Base-by-base conservation (phyloP, 1,140 invertebrate species). In the Aleiodes sp. region DNA sequence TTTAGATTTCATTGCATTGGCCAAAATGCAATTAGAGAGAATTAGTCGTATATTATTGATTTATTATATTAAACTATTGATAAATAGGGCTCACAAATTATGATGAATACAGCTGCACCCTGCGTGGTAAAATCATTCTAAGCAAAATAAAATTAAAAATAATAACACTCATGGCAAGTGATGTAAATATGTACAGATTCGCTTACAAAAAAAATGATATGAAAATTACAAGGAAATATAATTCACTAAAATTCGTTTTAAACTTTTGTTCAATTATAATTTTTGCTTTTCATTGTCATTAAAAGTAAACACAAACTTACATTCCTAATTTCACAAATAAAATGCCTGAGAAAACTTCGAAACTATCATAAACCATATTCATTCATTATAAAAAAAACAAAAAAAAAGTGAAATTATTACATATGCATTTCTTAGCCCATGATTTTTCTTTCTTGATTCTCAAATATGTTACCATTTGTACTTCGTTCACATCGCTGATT, bases 101-200 rank as follows among this genome's bases (percentile, higher is more conserved):
- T n/a, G 33, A 16, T 35, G 16, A 16, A 62, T 62, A 6, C 16
- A 24, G 21, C 14, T n/a, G 29, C 60, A 62, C 60, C 60, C 19
- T 33, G 21, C n/a, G 33, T 62, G 60, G 33, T 39, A 39, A 16
- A 61, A 35, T 39, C 9, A 62, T 39, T 62, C 26, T 60, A 39
- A 62, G 21, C 33, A 39, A 35, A 24, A 56, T 56, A 19, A 56
- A 59, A 59, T 29, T n/a, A n/a, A 28, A 26, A 28, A 14, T 33
- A 52, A 31, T 33, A 61, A 72, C 68, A 41, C 60, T 76, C 59
- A 70, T 65, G 60, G 74, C 67, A 68, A 65, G 24, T 71, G 39
- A 61, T 80, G 78, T 80, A 80, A 78, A 80, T 80, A 80, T 80
- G 78, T 80, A 80, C 78, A 80, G 76, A 78, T 67, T 67, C 78